Base-by-base conservation (phyloP, 2,888 invertebrate species). In the Trimorus sp. region DNA sequence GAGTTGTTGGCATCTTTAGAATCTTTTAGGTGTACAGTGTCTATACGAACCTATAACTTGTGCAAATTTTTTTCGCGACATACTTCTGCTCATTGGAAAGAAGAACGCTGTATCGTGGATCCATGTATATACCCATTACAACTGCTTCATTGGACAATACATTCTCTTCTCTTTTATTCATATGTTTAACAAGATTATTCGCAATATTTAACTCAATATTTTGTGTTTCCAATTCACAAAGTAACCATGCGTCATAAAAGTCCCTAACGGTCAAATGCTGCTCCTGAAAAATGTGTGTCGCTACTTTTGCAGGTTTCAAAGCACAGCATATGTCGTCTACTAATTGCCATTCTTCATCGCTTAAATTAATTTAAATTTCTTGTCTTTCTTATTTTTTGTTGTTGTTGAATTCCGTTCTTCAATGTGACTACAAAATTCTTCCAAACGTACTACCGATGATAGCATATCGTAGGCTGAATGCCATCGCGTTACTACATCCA, bases 251-350 rank as follows among this genome's bases (percentile, higher is more conserved):
- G 36, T 48, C 14, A 49, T 63, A 63, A 63, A 16, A 63, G 49
- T 63, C 63, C 5, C 49, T 26, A 14, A 63, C 37, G 7, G 63
- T 63, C 36, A 63, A 49, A 36, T 36, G 63, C 48, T n/a, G 49
- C n/a, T 49, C 26, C 26, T 63, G 63, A 49, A 63, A 49, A 36
- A 49, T 12, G 36, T 63, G 48, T 36, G 49, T 63, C 11, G 49
- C 63, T 8, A 63, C 37, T 63, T 63, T 63, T 12, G 49, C 63
- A 26, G 63, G 48, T 14, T 63, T 63, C 40, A 63, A 37, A 38
- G 14, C 37, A 26, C 4, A n/a, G 7, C 15, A 60, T 16, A 60
- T 60, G 8, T 45, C 9, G 15, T 45, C 45, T 15, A 60, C 16
- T 14, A 11, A 60, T 60, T 45, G n/a, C 60, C 60, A 60, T 60